Evolutionary conservation across 2,113 vertebrate genomes (phyloP).

Genomic region (Rhinopomastus cyanomelas): DNA sequence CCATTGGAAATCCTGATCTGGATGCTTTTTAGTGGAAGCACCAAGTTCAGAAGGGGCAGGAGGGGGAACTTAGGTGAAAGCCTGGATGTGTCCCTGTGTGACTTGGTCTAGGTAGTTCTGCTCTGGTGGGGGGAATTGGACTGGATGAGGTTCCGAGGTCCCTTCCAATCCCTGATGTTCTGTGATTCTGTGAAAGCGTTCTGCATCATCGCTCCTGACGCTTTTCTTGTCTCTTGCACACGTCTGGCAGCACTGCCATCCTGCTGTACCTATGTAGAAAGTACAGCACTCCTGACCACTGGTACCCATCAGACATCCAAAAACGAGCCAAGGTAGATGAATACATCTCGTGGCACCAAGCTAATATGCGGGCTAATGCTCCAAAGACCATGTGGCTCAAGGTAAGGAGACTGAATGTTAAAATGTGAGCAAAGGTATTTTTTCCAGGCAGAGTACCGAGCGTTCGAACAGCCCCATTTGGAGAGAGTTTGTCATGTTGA

Average conservation of each 20-base stretch:
- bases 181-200: too few relatives aligned
- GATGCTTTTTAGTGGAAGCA: neutral
- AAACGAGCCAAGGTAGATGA: slow-evolving; percentile 77
- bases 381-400: slow-evolving; percentile 77
- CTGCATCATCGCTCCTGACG: neutral
- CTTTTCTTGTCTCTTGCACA: neutral
- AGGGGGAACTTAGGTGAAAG: neutral
- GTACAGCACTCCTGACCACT: slow-evolving; percentile 80
- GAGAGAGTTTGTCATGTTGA: neutral
- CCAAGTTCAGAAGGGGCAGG: neutral
- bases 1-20: neutral
- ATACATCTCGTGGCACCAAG: slow-evolving; percentile 84
- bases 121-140: too few relatives aligned
- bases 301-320: slow-evolving; percentile 82
- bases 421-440: neutral
- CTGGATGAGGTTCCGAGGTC: too few relatives aligned
- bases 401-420: slow-evolving; percentile 10
- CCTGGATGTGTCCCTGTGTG: too few relatives aligned
- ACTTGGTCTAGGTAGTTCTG: too few relatives aligned
- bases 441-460: neutral
- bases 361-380: slow-evolving; percentile 68
- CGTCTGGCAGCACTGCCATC: slow-evolving; percentile 74
- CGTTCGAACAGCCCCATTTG: neutral
- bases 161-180: too few relatives aligned
- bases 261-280: slow-evolving; percentile 79